Conservation (phyloP, 2,113 vertebrate genomes). For the Megaceryle maxima region DNA sequence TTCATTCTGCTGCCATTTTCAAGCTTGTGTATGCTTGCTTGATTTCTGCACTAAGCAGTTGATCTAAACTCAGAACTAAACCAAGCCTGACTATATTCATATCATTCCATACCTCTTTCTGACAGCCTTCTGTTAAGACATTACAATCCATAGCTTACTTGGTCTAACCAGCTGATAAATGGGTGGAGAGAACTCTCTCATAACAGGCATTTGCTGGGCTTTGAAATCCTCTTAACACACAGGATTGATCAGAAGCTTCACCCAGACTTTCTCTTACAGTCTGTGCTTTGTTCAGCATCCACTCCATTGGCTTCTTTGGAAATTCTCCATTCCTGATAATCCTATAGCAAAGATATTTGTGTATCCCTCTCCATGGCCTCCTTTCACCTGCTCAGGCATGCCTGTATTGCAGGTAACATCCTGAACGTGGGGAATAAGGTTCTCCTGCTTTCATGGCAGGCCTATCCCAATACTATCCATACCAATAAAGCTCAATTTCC, state of each 20-base stretch:
- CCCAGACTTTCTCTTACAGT: not conserved
- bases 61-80: not conserved
- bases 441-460: not conserved
- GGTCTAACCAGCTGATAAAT: not conserved
- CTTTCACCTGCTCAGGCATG: not conserved
- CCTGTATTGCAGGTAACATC: not conserved
- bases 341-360: not conserved
- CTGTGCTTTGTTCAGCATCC: not conserved
- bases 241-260: not conserved
- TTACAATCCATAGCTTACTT: not conserved
- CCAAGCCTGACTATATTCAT: not conserved
- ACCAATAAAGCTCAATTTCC: not conserved
- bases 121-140: not conserved
- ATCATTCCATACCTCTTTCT: not conserved
- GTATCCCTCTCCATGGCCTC: fast-evolving
- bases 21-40: not conserved
- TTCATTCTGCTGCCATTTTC: not conserved
- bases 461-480: not conserved
- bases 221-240: not conserved
- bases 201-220: not conserved
- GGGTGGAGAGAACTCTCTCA: not conserved
- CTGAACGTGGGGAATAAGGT: not conserved
- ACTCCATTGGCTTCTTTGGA: not conserved
- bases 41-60: not conserved
- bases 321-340: not conserved